Percentiles rank a stretch among this genome's conserved stretches.
Evolutionary conservation across 2,888 invertebrate genomes (phyloP).

Genomic region (Apomyelois bistriatella): DNA sequence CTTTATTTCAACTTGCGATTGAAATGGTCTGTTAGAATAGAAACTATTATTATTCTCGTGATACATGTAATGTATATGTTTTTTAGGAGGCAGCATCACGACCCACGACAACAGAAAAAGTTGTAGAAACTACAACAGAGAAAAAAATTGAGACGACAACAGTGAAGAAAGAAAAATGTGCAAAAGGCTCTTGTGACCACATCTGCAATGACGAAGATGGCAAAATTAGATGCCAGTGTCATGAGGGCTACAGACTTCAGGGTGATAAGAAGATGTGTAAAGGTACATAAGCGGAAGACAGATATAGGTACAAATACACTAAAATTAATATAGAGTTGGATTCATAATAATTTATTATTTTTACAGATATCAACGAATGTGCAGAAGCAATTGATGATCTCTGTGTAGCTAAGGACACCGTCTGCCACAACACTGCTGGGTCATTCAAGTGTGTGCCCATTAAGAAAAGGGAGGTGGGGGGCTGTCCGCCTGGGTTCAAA

Average conservation of each 20-base stretch:
- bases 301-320: not conserved
- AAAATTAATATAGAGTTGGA: no score
- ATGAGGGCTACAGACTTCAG: conserved; percentile 54
- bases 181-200: conserved; percentile 56
- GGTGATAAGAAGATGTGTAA: conserved; percentile 59
- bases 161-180: conserved; percentile 43
- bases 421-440: conserved; percentile 84
- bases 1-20: no score
- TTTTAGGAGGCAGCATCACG: conserved; percentile 53
- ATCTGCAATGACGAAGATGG: conserved; percentile 55
- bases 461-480: conserved; percentile 55
- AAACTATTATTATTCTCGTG: no score
- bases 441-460: conserved; percentile 82
- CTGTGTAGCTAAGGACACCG: conserved; percentile 78
- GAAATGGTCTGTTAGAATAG: no score
- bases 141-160: conserved; percentile 34
- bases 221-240: conserved; percentile 48
- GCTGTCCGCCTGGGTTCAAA: conserved; percentile 80
- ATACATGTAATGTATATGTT: no score
- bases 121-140: conserved; percentile 40
- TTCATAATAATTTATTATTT: no score
- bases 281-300: conserved; percentile 32
- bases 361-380: conserved; percentile 89
- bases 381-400: conserved; percentile 76
- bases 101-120: conserved; percentile 22